phyloP scores from a whole-genome alignment of 2,888 invertebrate genomes.

The Petrolisthes manimaculis region DNA sequence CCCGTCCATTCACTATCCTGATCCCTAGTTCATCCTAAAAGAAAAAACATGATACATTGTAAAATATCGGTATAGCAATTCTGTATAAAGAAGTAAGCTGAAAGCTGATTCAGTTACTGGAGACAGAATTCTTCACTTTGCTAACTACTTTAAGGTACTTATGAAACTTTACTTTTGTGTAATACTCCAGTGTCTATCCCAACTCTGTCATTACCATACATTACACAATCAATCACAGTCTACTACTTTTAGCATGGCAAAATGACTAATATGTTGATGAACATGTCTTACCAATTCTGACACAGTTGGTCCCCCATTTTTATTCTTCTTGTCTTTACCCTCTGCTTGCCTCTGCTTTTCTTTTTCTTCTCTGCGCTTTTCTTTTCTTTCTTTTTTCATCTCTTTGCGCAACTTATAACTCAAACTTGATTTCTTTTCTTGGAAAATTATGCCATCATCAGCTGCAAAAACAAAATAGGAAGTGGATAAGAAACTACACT shows the following conservation, averaged over 20 bases:
- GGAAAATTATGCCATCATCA: slow-evolving; percentile 66
- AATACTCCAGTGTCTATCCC: no score
- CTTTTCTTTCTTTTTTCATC: slow-evolving; percentile 65
- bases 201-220: no score
- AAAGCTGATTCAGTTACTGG: no score
- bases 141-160: no score
- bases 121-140: no score
- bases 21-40: slow-evolving; percentile 65
- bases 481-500: not conserved
- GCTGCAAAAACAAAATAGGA: slow-evolving; percentile 45
- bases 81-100: no score
- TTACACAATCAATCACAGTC: no score
- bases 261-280: no score
- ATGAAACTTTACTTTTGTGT: no score
- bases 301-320: slow-evolving; percentile 60
- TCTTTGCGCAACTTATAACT: slow-evolving; percentile 64
- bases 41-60: not conserved
- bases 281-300: slow-evolving; percentile 55
- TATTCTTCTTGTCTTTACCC: slow-evolving; percentile 64
- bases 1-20: slow-evolving; percentile 63
- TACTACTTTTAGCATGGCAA: no score
- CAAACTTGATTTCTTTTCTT: slow-evolving; percentile 64
- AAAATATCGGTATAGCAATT: no score
- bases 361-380: slow-evolving; percentile 61
- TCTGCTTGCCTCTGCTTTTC: slow-evolving; percentile 59